Base-by-base conservation (phyloP, 2,113 vertebrate species). In the Telmatochromis brachygnathus region DNA sequence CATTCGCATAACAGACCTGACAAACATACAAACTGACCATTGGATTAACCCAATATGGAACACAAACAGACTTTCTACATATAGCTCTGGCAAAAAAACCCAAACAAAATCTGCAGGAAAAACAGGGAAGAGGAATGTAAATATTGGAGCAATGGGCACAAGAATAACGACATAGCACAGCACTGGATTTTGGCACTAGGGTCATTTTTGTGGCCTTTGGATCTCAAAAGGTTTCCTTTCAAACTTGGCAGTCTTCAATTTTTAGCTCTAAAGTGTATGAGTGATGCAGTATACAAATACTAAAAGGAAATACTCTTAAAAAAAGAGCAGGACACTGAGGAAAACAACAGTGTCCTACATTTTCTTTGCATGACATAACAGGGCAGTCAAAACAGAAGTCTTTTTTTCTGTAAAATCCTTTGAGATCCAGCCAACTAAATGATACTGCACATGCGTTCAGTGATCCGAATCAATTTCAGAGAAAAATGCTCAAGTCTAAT, bases 391-490 rank as follows among this genome's bases (percentile, higher is more conserved):
- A 88, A 79, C 68, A 9, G 33, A 79, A 83, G 37, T 53, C 68
- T 79, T 26, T 81, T 45, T 45, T 51, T 82, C 42, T 13, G 39
- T 35, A 87, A 79, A 90, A 79, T 62, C 90, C 30, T 90, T 89
- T 89, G 87, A 89, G 90, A 92, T 91, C 89, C 91, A 87, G 81
- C 68, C 91, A 84, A 81, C 45, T 21, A 81, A 81, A 86, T 14
- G 53, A 33, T 11, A 45, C 30, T n/a, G 21, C 60, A 65, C 88
- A 88, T 91, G 92, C 88, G 90, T 82, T 77, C 33, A 35, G 39
- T 19, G 84, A 86, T 80, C 13, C 26, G 55, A 89, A 77, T 87
- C 37, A 51, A 58, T 70, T 82, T 85, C 42, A 68, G 28, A 75
- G 35, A 60, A 37, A 45, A 14, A 23, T 30, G 15, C 17, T 70